Base-by-base conservation (phyloP, 2,797 vertebrate genomes). In the Sparus aurata region DNA sequence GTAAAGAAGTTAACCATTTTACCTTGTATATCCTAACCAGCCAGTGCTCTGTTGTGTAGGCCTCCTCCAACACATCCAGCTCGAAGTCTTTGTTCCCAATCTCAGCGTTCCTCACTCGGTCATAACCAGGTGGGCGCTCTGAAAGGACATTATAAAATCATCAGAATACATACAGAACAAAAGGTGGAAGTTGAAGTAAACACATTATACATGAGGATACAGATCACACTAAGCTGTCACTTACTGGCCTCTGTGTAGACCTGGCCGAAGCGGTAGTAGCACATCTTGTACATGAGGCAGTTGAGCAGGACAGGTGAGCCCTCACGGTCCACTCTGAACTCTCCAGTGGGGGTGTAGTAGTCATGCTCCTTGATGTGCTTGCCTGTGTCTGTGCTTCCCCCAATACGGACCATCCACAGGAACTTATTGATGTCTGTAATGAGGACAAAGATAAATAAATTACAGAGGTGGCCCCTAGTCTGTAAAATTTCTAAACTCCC, bases 251-350 rank as follows among this genome's bases (percentile, higher is more conserved):
- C 98, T 0, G 98, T 99, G 96, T 99, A 99, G 92, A 99, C 98
- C 92, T 99, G 98, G 55, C 98, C 98, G 0, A 99, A 99, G 88
- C 98, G 98, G 83, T 99, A 99, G 94, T 99, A 99, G 92, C 98
- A 99, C 98, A 99, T 99, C 95, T 99, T 99, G 92, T 99, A 99
- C 98, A 99, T 99, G 62, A 99, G 97, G 92, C 98, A 99, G 95
- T 99, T 99, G 83, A 99, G 98, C 74, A 99, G 95, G 79, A 99
- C 96, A 0, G 98, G 98, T 4, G 98, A 99, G 41, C 98, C 98
- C 85, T 99, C 98, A 0, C 98, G 96, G 84, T 99, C 98, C 0
- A 99, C 98, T 0, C 98, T 95, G 93, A 99, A 99, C 87, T 99
- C 98, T 59, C 98, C 98, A 0, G 98, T 98, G 27, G 98, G 96